Evolutionary conservation across 2,888 invertebrate species (phyloP).

Genomic region (Rhagonycha lutea): DNA sequence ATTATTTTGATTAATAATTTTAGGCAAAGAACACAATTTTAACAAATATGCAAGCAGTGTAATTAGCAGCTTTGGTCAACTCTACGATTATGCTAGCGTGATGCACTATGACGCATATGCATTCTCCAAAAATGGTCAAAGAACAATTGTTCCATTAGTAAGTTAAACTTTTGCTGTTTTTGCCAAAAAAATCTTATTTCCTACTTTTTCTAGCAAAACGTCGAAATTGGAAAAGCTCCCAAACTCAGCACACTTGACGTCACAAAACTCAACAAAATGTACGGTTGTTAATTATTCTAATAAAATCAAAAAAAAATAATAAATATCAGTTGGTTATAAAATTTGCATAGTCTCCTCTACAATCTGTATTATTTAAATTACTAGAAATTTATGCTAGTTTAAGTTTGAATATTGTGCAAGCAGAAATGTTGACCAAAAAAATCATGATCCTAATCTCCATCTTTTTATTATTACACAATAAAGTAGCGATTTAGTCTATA

Average conservation of each 20-base stretch:
- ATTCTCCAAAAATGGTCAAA: slow-evolving; percentile 68
- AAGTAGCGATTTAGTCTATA: no score
- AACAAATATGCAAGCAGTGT: slow-evolving; percentile 68
- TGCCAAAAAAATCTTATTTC: neutral
- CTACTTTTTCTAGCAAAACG: slow-evolving; percentile 46
- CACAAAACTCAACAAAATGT: slow-evolving; percentile 63
- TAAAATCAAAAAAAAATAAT: no score
- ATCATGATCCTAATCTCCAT: no score
- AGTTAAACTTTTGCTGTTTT: slow-evolving; percentile 1
- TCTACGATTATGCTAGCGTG: slow-evolving; percentile 72
- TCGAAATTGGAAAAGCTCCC: slow-evolving; percentile 61
- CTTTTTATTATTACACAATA: no score
- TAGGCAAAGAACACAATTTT: slow-evolving; percentile 65
- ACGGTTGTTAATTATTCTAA: slow-evolving; percentile 40
- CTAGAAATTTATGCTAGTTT: no score
- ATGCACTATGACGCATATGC: slow-evolving; percentile 74
- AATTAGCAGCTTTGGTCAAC: slow-evolving; percentile 67
- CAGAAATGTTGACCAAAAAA: no score
- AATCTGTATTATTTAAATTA: no score
- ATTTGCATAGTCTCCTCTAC: no score
- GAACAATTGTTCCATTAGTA: slow-evolving; percentile 66
- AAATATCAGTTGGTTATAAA: no score
- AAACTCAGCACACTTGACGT: slow-evolving; percentile 63
- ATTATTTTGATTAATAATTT: neutral
- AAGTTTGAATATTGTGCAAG: no score